Percentiles rank a stretch among this genome's conserved stretches.
Evolutionary conservation across 2,888 invertebrate genomes (phyloP).

Genomic region (Pheosia gnoma): DNA sequence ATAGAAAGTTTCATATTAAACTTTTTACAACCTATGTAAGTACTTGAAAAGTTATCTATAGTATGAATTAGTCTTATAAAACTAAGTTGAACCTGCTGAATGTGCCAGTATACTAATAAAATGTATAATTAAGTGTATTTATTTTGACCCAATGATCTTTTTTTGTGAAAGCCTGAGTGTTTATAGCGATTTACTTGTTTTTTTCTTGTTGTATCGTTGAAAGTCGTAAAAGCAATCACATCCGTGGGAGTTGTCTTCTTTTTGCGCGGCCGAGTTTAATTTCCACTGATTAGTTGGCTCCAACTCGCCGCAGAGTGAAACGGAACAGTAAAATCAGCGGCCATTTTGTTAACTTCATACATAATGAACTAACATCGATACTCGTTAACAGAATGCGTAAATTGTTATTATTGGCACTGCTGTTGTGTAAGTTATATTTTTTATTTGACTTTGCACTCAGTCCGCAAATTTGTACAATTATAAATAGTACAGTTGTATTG

Average conservation of each 20-base stretch:
- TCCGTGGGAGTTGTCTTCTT: conserved; percentile 47
- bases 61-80: no score
- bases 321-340: conserved; percentile 42
- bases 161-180: conserved; percentile 8
- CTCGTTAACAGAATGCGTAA: conserved; percentile 60
- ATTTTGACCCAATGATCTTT: not conserved
- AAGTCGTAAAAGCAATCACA: conserved; percentile 48
- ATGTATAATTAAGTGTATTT: not conserved
- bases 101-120: no score
- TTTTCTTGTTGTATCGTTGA: conserved; percentile 50
- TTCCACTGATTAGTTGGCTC: conserved; percentile 48
- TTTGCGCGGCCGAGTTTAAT: conserved; percentile 49
- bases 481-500: conserved; percentile 29
- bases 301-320: conserved; percentile 46
- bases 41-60: no score
- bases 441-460: not conserved
- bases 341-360: conserved; percentile 36
- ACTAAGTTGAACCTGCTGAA: no score
- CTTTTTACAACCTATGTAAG: no score
- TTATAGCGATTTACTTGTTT: conserved; percentile 20
- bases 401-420: conserved; percentile 66
- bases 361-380: conserved; percentile 29
- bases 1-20: no score
- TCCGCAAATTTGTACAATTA: conserved; percentile 10
- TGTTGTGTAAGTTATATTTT: conserved; percentile 67